Conservation (phyloP, 2,888 invertebrate genomes). For the Dicyrtomina minuta region DNA sequence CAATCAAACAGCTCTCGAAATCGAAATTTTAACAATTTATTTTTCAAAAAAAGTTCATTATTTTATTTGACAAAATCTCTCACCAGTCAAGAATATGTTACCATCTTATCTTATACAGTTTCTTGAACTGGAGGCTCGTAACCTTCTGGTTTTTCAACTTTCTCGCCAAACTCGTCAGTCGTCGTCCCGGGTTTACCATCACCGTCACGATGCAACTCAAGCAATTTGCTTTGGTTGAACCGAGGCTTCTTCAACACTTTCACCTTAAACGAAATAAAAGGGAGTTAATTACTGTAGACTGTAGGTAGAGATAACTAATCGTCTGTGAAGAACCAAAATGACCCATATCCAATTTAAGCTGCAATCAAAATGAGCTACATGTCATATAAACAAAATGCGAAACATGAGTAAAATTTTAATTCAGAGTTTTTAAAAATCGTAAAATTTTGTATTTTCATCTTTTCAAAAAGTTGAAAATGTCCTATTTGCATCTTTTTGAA, state of each 20-base stretch:
- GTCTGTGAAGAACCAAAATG: no score
- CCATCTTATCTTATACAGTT: conserved; percentile 74
- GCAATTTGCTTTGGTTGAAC: conserved; percentile 91
- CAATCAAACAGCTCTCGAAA: no score
- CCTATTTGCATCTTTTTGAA: no score
- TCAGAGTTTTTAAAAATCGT: no score
- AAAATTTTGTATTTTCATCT: no score
- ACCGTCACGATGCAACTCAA: conserved; percentile 93
- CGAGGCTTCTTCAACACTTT: conserved; percentile 99
- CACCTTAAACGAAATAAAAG: conserved; percentile 63
- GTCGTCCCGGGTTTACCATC: conserved; percentile 65
- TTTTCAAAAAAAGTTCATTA: conserved; percentile 23
- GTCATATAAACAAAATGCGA: no score
- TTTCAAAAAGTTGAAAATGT: no score
- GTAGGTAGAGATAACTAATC: no score
- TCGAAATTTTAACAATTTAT: not conserved
- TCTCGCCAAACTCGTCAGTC: conserved; percentile 65
- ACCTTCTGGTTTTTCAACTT: conserved; percentile 88
- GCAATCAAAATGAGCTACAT: no score
- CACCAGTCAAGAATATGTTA: conserved; percentile 23
- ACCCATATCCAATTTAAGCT: no score
- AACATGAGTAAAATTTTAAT: no score
- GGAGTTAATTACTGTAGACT: not conserved
- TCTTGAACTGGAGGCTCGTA: conserved; percentile 98
- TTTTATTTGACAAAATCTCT: conserved; percentile 31